Percentiles rank a stretch among this genome's conserved stretches.
Evolutionary conservation across 2,113 vertebrate species (phyloP).

Genomic region (Callipepla squamata): DNA sequence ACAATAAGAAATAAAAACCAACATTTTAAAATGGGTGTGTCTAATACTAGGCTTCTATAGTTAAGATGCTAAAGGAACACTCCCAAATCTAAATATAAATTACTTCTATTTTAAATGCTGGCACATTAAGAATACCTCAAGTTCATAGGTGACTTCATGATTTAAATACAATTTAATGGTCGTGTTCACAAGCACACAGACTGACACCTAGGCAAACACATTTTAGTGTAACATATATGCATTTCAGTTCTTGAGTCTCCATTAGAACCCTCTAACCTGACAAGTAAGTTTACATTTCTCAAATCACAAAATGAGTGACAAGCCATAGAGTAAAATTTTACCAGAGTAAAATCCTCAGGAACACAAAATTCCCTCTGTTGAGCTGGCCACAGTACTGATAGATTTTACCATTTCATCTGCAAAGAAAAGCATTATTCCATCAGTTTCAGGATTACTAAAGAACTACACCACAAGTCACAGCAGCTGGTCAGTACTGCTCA

Average conservation of each 20-base stretch:
- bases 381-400: neutral
- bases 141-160: neutral
- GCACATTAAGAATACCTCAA: conserved; percentile 10
- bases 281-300: neutral
- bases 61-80: conserved; percentile 50
- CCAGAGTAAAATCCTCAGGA: neutral
- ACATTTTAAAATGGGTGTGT: conserved; percentile 25
- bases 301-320: neutral
- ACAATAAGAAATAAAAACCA: conserved; percentile 31
- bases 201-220: neutral
- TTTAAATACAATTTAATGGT: conserved; percentile 15
- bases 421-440: neutral
- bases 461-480: neutral
- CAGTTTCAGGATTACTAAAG: neutral
- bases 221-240: neutral
- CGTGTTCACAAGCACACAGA: neutral
- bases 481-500: neutral
- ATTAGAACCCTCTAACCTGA: neutral
- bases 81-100: conserved; percentile 53
- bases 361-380: neutral
- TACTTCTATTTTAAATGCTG: neutral
- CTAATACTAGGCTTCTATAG: neutral
- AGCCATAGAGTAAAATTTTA: neutral
- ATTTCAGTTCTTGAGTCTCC: neutral
- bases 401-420: neutral